Percentiles rank a stretch among this genome's conserved stretches.
Conservation (phyloP, 2,888 invertebrate genomes). For the Plagodis dolabraria region DNA sequence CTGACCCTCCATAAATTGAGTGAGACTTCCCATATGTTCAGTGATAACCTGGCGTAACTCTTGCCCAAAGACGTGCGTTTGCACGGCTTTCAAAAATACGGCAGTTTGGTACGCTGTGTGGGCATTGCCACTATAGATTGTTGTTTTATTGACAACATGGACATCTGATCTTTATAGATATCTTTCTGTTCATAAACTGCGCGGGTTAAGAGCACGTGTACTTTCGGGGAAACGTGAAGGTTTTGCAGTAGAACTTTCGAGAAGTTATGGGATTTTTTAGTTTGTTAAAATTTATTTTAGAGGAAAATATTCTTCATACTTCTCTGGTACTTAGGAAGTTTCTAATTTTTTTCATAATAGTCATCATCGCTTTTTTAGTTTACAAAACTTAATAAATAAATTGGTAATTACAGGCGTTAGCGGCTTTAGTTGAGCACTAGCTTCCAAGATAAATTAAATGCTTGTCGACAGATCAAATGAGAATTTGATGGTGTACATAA, state of each 20-base stretch:
- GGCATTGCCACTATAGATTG: constrained; percentile 12
- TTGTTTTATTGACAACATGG: constrained; percentile 13
- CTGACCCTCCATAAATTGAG: constrained; percentile 65
- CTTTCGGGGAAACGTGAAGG: constrained; percentile 20
- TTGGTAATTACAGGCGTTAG: too few species aligned
- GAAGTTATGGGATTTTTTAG: constrained; percentile 14
- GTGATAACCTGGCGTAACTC: constrained; percentile 65
- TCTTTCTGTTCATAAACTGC: constrained; percentile 1
- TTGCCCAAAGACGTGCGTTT: constrained; percentile 52
- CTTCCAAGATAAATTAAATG: too few species aligned
- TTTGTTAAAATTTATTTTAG: constrained; percentile 1
- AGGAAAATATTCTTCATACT: neutral
- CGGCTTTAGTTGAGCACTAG: too few species aligned
- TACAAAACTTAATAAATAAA: too few species aligned
- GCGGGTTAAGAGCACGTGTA: constrained; percentile 13
- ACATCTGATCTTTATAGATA: neutral
- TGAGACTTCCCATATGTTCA: constrained; percentile 60
- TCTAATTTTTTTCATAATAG: too few species aligned
- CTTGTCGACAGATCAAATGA: too few species aligned
- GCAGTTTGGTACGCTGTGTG: constrained; percentile 7
- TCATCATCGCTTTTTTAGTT: too few species aligned
- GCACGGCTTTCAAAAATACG: constrained; percentile 48
- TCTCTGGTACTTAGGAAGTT: too few species aligned
- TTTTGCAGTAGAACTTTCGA: constrained; percentile 16
- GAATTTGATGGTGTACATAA: too few species aligned